phyloP scores from a whole-genome alignment of 2,888 invertebrate species.

The Pristionchus maxplancki region DNA sequence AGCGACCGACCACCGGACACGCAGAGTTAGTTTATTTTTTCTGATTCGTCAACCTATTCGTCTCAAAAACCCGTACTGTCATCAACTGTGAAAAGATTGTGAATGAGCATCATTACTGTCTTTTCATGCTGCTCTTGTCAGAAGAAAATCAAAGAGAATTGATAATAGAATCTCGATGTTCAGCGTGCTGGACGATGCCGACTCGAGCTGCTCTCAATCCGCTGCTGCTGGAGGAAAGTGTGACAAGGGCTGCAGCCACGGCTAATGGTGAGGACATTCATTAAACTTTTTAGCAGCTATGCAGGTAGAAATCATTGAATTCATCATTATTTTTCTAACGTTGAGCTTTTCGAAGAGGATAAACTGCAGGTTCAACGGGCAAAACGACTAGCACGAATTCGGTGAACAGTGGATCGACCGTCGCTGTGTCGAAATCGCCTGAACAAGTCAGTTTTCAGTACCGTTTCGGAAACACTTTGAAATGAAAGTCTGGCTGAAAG shows the following conservation, averaged over 20 bases:
- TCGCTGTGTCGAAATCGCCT: neutral
- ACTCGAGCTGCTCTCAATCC: conserved; percentile 73
- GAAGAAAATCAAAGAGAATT: no score
- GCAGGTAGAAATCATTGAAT: no score
- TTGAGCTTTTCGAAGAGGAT: no score
- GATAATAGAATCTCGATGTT: no score
- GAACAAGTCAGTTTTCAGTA: conserved; percentile 26
- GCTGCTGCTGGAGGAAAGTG: conserved; percentile 68
- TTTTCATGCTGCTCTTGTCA: no score
- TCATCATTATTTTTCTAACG: no score
- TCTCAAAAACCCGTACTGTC: no score
- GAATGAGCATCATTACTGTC: neutral
- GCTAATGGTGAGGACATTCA: conserved; percentile 25
- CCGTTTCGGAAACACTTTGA: no score
- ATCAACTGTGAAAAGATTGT: no score
- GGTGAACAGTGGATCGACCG: neutral
- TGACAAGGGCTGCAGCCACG: neutral
- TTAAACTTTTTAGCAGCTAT: neutral
- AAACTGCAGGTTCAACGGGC: neutral
- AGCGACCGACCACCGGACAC: conserved; percentile 68
- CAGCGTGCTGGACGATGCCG: conserved; percentile 76
- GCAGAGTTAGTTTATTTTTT: neutral
- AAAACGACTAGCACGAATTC: conserved; percentile 37
- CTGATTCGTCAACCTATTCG: no score
- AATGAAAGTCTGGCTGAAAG: no score